Evolutionary conservation across 2,797 vertebrate genomes (phyloP).

Genomic region (Lophius americanus): DNA sequence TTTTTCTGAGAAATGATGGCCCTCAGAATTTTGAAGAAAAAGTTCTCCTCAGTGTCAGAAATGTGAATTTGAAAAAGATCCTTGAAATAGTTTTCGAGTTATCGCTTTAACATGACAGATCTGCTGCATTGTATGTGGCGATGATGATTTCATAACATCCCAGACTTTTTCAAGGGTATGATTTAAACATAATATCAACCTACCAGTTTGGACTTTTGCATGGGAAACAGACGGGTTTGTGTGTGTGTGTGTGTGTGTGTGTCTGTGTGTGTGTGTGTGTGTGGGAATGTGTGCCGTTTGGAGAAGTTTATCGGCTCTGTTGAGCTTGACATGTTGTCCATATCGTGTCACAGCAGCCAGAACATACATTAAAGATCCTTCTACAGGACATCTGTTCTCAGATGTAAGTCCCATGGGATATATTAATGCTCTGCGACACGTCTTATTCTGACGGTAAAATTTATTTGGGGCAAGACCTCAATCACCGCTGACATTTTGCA

Average conservation of each 20-base stretch:
- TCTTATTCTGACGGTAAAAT: conserved; percentile 50
- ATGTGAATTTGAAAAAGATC: no score
- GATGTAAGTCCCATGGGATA: conserved; percentile 67
- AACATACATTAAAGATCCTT: conserved; percentile 61
- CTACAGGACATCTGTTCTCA: conserved; percentile 70
- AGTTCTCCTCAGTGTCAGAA: no score
- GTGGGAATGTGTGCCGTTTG: conserved; percentile 31
- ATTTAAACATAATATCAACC: no score
- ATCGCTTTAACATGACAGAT: no score
- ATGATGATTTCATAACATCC: no score
- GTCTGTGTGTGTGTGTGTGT: conserved; percentile 7
- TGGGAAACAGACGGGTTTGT: neutral
- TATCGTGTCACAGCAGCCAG: conserved; percentile 27
- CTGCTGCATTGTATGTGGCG: no score
- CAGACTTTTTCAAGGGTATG: no score
- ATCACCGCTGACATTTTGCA: conserved; percentile 67
- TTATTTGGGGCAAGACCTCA: conserved; percentile 68
- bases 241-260: neutral
- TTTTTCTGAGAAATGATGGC: no score
- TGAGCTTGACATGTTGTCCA: conserved; percentile 43
- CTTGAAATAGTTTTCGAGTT: no score
- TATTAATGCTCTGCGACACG: conserved; percentile 47
- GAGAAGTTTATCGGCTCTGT: conserved; percentile 42
- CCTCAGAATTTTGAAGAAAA: no score
- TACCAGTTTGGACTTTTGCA: no score